phyloP scores from a whole-genome alignment of 2,888 invertebrate genomes.

The Neocrepidodera transversa region DNA sequence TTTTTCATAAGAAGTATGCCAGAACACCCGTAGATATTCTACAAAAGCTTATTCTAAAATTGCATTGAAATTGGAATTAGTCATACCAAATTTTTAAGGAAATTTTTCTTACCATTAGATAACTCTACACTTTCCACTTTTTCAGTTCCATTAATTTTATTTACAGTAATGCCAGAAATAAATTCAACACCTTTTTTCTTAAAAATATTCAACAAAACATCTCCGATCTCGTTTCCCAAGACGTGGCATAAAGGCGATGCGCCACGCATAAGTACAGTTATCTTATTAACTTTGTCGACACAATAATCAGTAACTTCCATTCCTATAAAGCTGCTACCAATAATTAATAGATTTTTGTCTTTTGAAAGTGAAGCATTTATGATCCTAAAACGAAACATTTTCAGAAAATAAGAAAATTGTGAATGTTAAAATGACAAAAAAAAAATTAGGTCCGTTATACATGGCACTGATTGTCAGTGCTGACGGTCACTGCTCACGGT shows the following conservation, averaged over 20 bases:
- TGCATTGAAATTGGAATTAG: too few species aligned
- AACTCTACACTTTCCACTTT: constrained; percentile 9
- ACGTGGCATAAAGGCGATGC: constrained; percentile 67
- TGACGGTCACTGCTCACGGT: too few species aligned
- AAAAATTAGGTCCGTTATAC: too few species aligned
- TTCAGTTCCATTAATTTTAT: not conserved
- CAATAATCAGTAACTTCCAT: constrained; percentile 87
- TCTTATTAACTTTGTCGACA: constrained; percentile 74
- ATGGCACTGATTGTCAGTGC: too few species aligned
- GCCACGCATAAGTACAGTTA: constrained; percentile 80
- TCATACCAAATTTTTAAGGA: too few species aligned
- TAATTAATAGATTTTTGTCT: constrained; percentile 79
- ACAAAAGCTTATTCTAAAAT: too few species aligned
- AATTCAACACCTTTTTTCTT: constrained; percentile 72
- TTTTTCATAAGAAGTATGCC: too few species aligned
- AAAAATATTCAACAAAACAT: constrained; percentile 73
- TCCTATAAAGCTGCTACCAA: constrained; percentile 91
- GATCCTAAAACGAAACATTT: constrained; percentile 1
- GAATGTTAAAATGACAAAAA: too few species aligned
- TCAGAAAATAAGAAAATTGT: too few species aligned
- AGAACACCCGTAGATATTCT: too few species aligned
- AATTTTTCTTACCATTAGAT: constrained; percentile 53
- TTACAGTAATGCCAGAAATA: not conserved
- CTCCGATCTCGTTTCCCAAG: constrained; percentile 81
- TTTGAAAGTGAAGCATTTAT: constrained; percentile 69